Base-by-base conservation (phyloP, 2,113 vertebrate species). In the Myotis yumanensis region DNA sequence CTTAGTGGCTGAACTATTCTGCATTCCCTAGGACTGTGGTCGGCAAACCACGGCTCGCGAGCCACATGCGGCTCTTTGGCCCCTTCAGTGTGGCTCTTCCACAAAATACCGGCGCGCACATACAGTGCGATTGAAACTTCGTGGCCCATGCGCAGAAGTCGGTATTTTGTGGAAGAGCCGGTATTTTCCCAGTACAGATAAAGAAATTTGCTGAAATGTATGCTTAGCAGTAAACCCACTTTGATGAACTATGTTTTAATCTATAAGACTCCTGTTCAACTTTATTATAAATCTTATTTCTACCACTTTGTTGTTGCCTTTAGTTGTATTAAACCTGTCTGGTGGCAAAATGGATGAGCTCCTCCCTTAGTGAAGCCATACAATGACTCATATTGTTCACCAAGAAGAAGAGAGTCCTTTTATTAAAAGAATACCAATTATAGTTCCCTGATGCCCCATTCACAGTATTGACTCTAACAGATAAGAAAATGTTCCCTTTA, bases 301-400 rank as follows among this genome's bases (percentile, higher is more conserved):
- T 97, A 97, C 91, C 87, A 97, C 79, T 97, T 97, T 95, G 66
- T 86, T 62, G 84, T 90, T 96, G 76, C 84, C 89, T 84, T 95
- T 72, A 81, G 92, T 87, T 95, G 95, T 96, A 97, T 97, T 98
- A 98, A 98, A 98, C 37, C 96, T 96, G 93, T 97, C 97, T 97
- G 43, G 30, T 72, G 93, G 81, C 94, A 94, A 97, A 96, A 98
- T 94, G 57, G 86, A 97, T 94, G 77, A 92, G 93, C 69, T 97
- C 23, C 0, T 90, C 75, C 84, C 91, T 97, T 93, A 94, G 71
- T 95, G 75, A 95, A 97, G 89, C 76, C 86, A 97, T 35, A 96
- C 46, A 43, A 57, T 75, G 54, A 95, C 69, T 95, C 92, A 85
- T 28, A 90, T 1, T 82, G 37, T 92, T 92, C 81, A 62, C 35